Conservation (phyloP, 1,140 invertebrate species). For the Megalopta genalis region DNA sequence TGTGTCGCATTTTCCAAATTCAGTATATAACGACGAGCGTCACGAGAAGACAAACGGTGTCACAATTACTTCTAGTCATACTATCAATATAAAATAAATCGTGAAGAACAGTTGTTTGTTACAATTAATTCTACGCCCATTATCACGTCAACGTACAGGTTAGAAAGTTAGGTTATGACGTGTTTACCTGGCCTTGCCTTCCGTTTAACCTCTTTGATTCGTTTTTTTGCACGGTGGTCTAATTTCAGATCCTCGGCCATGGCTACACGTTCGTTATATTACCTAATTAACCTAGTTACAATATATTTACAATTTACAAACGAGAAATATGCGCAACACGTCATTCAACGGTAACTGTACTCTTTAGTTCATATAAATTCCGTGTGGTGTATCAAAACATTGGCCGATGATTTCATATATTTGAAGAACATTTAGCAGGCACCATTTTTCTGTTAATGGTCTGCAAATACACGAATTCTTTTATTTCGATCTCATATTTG, state of each 20-base stretch:
- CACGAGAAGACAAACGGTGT: slow-evolving; percentile 44
- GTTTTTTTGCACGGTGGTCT: slow-evolving; percentile 88
- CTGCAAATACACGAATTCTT: background rate
- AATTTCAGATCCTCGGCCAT: slow-evolving; percentile 79
- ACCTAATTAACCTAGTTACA: slow-evolving; percentile 35
- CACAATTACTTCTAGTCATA: slow-evolving; percentile 46
- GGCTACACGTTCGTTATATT: slow-evolving; percentile 48
- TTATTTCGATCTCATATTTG: background rate
- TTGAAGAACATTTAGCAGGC: background rate
- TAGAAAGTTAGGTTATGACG: slow-evolving; percentile 58
- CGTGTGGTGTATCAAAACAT: slow-evolving; percentile 60
- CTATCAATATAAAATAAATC: slow-evolving; percentile 45
- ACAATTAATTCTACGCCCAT: slow-evolving; percentile 23
- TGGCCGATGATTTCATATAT: slow-evolving; percentile 3
- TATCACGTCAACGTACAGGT: slow-evolving; percentile 62
- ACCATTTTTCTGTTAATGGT: background rate
- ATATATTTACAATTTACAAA: slow-evolving; percentile 60
- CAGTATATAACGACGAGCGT: slow-evolving; percentile 38
- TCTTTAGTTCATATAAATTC: slow-evolving; percentile 56
- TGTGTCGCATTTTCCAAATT: slow-evolving; percentile 45
- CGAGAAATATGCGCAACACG: slow-evolving; percentile 52
- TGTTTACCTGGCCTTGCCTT: slow-evolving; percentile 92
- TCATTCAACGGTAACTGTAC: slow-evolving; percentile 56
- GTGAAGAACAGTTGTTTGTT: slow-evolving; percentile 29
- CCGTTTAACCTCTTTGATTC: slow-evolving; percentile 92